Base-by-base conservation (phyloP, 2,113 vertebrate genomes). In the Apodemus sylvaticus region DNA sequence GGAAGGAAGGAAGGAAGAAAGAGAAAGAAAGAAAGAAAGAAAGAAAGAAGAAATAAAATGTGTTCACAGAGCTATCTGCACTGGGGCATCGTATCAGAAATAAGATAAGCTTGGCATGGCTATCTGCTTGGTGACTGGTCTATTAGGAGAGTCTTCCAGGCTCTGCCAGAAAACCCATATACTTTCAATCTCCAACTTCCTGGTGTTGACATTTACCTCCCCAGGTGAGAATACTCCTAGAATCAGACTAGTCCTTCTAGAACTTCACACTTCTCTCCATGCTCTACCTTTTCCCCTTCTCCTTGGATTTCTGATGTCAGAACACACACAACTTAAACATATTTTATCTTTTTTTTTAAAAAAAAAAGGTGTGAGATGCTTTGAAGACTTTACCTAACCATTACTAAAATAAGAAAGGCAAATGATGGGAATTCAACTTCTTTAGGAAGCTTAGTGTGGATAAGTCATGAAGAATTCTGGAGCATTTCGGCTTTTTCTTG, bases 341-440 rank as follows among this genome's bases (percentile, higher is more conserved):
- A 64, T 10, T 58, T 90, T 22, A 19, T 45, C 10, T 83, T 77
- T 92, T 13, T n/a, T n/a, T n/a, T n/a, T n/a, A 31, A 8, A 10
- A 34, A 51, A 8, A 36, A 11, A 7, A 13, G 0, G 3, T 36
- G 24, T 36, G 19, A 13, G 17, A 0, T 58, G 51, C 7, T 88
- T 76, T 73, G 39, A 91, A 3, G 1, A 64, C n/a, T 88, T 87
- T 81, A 42, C 20, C 7, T 55, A 31, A 42, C 5, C 34, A 39
- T 85, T 68, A 68, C n/a, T 85, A 45, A 94, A 64, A 90, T 48
- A 5, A 90, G 74, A 74, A 87, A 88, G 19, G 68, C 39, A 91
- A 89, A 45, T 77, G 92, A 48, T 3, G 34, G 39, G 8, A 26
- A 5, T 68, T 74, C 53, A 53, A 13, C 79, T 93, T 94, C 68